These are phyloP conservation scores for Microplitis demolitor DNA, from an alignment of 1,140 invertebrate genomes.

Conservation along the genomic window DNA sequence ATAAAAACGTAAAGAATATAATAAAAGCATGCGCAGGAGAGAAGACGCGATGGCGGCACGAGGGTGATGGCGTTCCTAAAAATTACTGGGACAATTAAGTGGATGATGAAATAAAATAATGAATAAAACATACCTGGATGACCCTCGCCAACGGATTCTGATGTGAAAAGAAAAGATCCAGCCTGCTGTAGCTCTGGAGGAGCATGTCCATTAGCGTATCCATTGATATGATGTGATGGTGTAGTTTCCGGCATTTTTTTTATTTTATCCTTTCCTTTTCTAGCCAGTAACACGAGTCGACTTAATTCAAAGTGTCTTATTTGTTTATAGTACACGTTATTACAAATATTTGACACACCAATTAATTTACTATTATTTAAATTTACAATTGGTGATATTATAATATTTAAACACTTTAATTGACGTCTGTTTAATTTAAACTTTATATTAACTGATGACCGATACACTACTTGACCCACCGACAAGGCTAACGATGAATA, in stretches of 20 bases:
- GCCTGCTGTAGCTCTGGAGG: constrained; percentile 77
- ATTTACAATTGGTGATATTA: not conserved
- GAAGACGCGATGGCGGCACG: constrained; percentile 6
- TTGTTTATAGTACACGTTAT: not conserved
- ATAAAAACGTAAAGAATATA: not conserved
- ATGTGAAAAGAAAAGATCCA: constrained; percentile 95
- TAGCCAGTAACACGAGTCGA: constrained; percentile 36
- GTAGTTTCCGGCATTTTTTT: constrained; percentile 73
- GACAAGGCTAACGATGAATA: constrained; percentile 31
- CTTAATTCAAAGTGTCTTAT: constrained; percentile 41
- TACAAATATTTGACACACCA: not conserved
- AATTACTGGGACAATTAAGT: not conserved
- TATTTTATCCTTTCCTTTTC: not conserved
- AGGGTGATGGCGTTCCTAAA: not conserved
- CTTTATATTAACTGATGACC: constrained; percentile 49
- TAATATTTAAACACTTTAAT: not conserved
- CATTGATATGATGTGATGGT: constrained; percentile 72
- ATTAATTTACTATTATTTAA: not conserved
- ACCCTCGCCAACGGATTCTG: constrained; percentile 98
- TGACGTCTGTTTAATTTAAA: not conserved
- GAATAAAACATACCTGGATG: constrained; percentile 79
- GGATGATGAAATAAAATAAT: constrained; percentile 10
- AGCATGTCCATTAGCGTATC: constrained; percentile 76
- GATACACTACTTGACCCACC: constrained; percentile 41
- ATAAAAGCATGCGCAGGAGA: not conserved